phyloP scores from a whole-genome alignment of 2,888 invertebrate genomes.

The Brachypalpus laphriformis region DNA sequence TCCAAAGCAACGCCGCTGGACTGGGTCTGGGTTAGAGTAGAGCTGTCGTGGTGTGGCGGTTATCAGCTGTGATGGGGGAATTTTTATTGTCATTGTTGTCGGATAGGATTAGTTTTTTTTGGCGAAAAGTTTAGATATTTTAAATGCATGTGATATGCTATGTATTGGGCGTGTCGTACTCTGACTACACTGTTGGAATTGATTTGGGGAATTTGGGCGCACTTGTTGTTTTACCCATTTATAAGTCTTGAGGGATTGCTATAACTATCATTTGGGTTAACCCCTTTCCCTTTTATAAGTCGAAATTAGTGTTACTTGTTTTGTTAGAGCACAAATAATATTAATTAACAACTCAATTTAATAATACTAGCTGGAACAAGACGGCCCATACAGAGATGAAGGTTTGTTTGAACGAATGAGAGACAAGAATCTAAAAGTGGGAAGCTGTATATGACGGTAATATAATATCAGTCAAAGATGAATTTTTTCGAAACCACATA shows the following conservation, averaged over 20 bases:
- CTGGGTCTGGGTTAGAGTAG: background rate
- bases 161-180: background rate
- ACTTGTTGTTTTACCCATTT: background rate
- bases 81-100: background rate
- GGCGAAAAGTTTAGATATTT: background rate
- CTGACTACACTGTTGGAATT: background rate
- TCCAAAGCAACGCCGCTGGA: background rate
- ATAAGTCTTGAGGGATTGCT: background rate
- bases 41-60: constrained; percentile 22
- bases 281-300: background rate
- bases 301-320: background rate
- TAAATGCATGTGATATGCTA: constrained; percentile 6
- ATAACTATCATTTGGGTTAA: background rate
- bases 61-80: constrained; percentile 22
- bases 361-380: too few species aligned
- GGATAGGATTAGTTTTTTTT: constrained; percentile 2
- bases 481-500: too few species aligned
- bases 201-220: background rate
- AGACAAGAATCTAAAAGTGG: too few species aligned
- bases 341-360: too few species aligned
- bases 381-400: too few species aligned
- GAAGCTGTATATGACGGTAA: too few species aligned
- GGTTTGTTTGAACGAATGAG: too few species aligned
- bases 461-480: too few species aligned
- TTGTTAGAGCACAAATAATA: background rate